phyloP scores from a whole-genome alignment of 64 coral and sea anemone genomes.

The Platygyra sinensis region DNA sequence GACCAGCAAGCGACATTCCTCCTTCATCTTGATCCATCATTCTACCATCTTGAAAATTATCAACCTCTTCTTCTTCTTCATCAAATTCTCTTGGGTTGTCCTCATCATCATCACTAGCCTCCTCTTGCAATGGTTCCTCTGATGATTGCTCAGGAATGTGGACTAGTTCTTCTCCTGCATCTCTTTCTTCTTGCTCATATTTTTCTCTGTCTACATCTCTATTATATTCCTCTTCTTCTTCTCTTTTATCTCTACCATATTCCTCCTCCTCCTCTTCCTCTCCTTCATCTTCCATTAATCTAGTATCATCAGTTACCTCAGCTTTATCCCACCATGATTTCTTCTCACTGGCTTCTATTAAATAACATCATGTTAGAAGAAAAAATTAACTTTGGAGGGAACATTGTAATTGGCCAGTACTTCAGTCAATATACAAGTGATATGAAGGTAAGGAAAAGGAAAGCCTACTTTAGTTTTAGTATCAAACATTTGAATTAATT shows the following conservation, averaged over 20 bases:
- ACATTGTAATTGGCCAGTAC: no score
- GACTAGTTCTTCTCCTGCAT: conserved; percentile 6
- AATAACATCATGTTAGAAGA: not conserved
- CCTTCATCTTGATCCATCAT: conserved; percentile 24
- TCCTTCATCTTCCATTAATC: not conserved
- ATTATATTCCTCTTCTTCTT: not conserved
- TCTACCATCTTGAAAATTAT: conserved; percentile 2
- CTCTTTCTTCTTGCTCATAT: not conserved
- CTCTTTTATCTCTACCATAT: not conserved
- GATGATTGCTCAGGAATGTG: not conserved
- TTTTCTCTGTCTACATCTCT: not conserved
- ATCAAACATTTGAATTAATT: no score
- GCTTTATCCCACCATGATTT: not conserved
- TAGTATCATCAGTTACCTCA: not conserved
- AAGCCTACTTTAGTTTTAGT: no score
- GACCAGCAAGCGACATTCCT: not conserved
- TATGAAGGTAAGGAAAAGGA: no score
- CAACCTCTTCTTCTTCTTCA: conserved; percentile 20
- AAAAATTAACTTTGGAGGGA: no score
- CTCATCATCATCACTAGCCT: not conserved
- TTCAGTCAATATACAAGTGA: no score
- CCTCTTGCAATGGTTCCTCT: not conserved
- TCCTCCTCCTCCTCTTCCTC: not conserved
- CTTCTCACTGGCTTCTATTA: not conserved
- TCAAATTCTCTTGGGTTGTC: not conserved